These are phyloP conservation scores for Takifugu rubripes DNA, from an alignment of 2,797 vertebrate species.

Conservation along the genomic window DNA sequence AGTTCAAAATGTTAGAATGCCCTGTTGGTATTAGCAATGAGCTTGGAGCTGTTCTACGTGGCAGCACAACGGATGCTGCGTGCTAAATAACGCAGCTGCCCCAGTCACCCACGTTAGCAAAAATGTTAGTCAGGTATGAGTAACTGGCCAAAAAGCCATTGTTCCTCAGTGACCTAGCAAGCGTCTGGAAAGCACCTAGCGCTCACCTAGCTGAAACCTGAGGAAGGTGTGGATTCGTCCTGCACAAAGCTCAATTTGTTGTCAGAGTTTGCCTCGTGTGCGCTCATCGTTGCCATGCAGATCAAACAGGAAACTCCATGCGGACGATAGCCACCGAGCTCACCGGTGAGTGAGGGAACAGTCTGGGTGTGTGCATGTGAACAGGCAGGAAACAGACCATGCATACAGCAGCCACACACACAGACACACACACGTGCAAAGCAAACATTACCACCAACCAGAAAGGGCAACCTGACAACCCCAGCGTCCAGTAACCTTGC, in stretches of 20 bases:
- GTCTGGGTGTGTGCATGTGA: constrained; percentile 2
- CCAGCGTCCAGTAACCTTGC: constrained; percentile 7
- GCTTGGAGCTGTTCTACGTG: constrained; percentile 53
- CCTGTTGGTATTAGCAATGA: too few relatives aligned
- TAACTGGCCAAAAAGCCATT: constrained; percentile 22
- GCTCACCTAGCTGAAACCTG: constrained; percentile 28
- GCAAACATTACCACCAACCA: constrained; percentile 6
- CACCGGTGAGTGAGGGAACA: background rate
- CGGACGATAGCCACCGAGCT: too few relatives aligned
- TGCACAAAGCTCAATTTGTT: constrained; percentile 20
- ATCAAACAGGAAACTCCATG: constrained; percentile 46
- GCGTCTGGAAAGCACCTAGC: constrained; percentile 53
- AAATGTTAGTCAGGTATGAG: constrained; percentile 12
- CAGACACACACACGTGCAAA: constrained; percentile 1
- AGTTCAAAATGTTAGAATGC: background rate
- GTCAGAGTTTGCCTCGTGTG: constrained; percentile 14
- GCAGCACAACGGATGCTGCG: constrained; percentile 25
- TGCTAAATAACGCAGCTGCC: constrained; percentile 48
- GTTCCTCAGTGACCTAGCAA: constrained; percentile 27
- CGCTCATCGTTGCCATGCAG: constrained; percentile 13
- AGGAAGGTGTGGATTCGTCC: constrained; percentile 34
- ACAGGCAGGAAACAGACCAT: constrained; percentile 12
- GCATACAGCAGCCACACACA: constrained; percentile 1
- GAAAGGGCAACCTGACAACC: constrained; percentile 7
- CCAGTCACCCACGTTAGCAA: constrained; percentile 32